Evolutionary conservation across 2,113 vertebrate species (phyloP).

Genomic region (Bungarus multicinctus): DNA sequence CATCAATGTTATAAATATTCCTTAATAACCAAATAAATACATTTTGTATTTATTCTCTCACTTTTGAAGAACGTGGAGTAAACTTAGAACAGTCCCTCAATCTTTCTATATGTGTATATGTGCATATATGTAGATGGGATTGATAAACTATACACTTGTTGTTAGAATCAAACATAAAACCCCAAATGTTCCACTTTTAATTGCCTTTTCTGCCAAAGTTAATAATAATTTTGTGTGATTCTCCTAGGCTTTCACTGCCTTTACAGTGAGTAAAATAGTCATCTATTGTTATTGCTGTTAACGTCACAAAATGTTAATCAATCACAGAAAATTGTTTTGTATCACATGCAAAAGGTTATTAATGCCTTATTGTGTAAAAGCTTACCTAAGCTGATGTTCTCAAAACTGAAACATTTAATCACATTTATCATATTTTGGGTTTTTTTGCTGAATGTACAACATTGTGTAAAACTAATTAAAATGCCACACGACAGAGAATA

Average conservation of each 20-base stretch:
- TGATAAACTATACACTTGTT: constrained; percentile 38
- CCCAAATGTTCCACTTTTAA: constrained; percentile 56
- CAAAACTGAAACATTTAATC: constrained; percentile 86
- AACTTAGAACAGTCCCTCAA: background rate
- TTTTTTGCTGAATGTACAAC: constrained; percentile 85
- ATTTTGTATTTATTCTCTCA: background rate
- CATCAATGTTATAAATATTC: constrained; percentile 22
- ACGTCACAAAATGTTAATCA: constrained; percentile 70
- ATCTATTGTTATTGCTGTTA: constrained; percentile 65
- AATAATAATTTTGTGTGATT: constrained; percentile 56
- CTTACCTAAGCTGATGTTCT: constrained; percentile 86
- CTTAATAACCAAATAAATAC: constrained; percentile 35
- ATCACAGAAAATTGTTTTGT: constrained; percentile 72
- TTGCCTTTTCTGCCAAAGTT: background rate
- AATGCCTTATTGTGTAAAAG: constrained; percentile 74
- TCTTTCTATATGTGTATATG: background rate
- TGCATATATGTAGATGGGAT: background rate
- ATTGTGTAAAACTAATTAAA: constrained; percentile 86
- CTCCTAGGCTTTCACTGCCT: constrained; percentile 58
- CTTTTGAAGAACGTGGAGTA: constrained; percentile 9
- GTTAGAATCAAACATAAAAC: constrained; percentile 43
- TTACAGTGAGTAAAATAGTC: constrained; percentile 59
- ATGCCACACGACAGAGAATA: constrained; percentile 76
- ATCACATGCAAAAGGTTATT: constrained; percentile 68
- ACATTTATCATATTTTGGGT: constrained; percentile 81